Conservation (phyloP, 2,888 invertebrate genomes). For the Isotomurus palustris region DNA sequence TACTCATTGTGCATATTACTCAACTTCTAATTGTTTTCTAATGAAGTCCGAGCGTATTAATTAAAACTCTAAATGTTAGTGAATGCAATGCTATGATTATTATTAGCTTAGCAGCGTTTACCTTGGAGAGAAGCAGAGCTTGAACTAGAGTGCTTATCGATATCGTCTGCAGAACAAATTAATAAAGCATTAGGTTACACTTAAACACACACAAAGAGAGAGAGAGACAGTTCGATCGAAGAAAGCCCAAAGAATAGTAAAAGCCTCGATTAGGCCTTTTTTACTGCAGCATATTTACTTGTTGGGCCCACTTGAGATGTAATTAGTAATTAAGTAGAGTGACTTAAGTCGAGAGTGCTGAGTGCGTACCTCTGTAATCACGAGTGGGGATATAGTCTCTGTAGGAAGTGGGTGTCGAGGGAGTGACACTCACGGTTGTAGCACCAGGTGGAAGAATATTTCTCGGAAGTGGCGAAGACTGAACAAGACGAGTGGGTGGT, state of each 20-base stretch:
- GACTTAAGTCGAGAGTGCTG: neutral
- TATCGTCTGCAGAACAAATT: slow-evolving; percentile 56
- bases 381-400: slow-evolving; percentile 45
- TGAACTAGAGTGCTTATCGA: slow-evolving; percentile 66
- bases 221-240: too few relatives aligned
- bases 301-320: neutral
- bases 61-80: too few relatives aligned
- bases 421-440: slow-evolving; percentile 26
- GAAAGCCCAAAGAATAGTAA: too few relatives aligned
- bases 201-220: too few relatives aligned
- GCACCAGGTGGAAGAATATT: slow-evolving; percentile 40
- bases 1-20: too few relatives aligned
- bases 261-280: too few relatives aligned
- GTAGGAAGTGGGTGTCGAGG: slow-evolving; percentile 28
- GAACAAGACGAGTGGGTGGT: slow-evolving; percentile 32
- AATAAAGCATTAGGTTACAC: slow-evolving; percentile 23
- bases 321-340: neutral
- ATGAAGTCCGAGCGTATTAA: too few relatives aligned
- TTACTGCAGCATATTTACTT: too few relatives aligned
- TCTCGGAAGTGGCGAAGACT: slow-evolving; percentile 36
- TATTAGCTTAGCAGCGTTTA: slow-evolving; percentile 52
- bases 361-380: slow-evolving; percentile 42
- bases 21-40: too few relatives aligned
- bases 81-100: slow-evolving; percentile 9
- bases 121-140: slow-evolving; percentile 65